These are phyloP conservation scores for Zele albiditarsus DNA, from an alignment of 2,888 invertebrate species.

Conservation along the genomic window DNA sequence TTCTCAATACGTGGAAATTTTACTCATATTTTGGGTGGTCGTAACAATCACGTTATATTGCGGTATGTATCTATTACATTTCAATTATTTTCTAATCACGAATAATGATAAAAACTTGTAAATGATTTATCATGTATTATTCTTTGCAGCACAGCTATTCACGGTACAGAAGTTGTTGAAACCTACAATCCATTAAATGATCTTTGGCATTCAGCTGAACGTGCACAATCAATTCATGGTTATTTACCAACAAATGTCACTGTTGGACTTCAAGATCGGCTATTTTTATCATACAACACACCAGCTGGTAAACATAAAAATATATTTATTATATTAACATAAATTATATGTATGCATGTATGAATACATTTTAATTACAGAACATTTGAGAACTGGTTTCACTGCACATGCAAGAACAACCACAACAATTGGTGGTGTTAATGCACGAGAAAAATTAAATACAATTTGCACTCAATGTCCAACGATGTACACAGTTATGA, in stretches of 20 bases:
- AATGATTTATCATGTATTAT: conserved; percentile 14
- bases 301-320: conserved; percentile 58
- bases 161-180: conserved; percentile 72
- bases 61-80: conserved; percentile 69
- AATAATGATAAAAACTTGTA: neutral
- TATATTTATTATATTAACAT: no score
- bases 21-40: conserved; percentile 76
- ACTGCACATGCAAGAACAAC: conserved; percentile 65
- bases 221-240: conserved; percentile 81
- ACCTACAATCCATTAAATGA: conserved; percentile 79
- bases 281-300: conserved; percentile 67
- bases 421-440: conserved; percentile 62
- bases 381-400: conserved; percentile 64
- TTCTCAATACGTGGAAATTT: conserved; percentile 82
- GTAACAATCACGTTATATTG: conserved; percentile 77
- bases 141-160: conserved; percentile 74
- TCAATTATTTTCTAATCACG: neutral
- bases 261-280: conserved; percentile 62
- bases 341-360: neutral
- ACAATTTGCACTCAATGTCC: conserved; percentile 60
- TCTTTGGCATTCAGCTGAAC: conserved; percentile 79
- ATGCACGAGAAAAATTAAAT: conserved; percentile 55
- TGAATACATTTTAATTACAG: conserved; percentile 47
- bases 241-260: conserved; percentile 78
- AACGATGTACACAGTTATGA: conserved; percentile 59